Evolutionary conservation across 1,140 invertebrate genomes (phyloP), one percentile per base, ranked within the genome.

Genomic region (Neodiprion virginianus): DNA sequence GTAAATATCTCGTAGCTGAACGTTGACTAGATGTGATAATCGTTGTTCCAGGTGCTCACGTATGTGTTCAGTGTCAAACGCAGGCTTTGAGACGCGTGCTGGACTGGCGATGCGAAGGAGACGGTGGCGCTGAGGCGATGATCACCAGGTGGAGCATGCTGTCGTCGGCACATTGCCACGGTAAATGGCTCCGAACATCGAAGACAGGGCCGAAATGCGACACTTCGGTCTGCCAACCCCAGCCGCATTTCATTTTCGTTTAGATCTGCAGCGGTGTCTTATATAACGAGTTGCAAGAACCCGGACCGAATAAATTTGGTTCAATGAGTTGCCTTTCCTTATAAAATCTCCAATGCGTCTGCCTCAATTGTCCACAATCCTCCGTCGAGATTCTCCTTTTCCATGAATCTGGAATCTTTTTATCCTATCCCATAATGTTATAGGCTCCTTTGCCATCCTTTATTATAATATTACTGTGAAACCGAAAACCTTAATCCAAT

Each of bases 91-190:
- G 94, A 53, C 91, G 93, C 50, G 82, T 89, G 72, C 84, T 94
- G 14, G 93, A 92, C 74, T 95, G 93, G 90, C 91, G 94, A 75
- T 96, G 95, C 88, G 91, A 92, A 68, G 95, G 95, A 4, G 94
- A 95, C 82, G 90, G 90, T 40, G 94, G 94, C 1, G 91, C 93
- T 47, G 89, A 92, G 23, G 93, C 91, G 1, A 91, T 92, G 79
- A 89, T 91, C 72, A 95, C 94, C 17, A 89, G 94, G 53, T 96
- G 94, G 92, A 93, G 92, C 71, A 93, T 94, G 53, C 89, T 96
- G 17, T 91, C 94, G 17, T 92, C 92, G 49, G 92, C 94, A 10
- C 93, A 94, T 77, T 96, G 95, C 85, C 94, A 95, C 79, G 95
- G 95, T 50, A 95, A 96, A 84, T 96, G 95, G 95, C 84, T 94